These are phyloP conservation scores for Tachycineta bicolor DNA, from an alignment of 2,113 vertebrate genomes.

Conservation along the genomic window DNA sequence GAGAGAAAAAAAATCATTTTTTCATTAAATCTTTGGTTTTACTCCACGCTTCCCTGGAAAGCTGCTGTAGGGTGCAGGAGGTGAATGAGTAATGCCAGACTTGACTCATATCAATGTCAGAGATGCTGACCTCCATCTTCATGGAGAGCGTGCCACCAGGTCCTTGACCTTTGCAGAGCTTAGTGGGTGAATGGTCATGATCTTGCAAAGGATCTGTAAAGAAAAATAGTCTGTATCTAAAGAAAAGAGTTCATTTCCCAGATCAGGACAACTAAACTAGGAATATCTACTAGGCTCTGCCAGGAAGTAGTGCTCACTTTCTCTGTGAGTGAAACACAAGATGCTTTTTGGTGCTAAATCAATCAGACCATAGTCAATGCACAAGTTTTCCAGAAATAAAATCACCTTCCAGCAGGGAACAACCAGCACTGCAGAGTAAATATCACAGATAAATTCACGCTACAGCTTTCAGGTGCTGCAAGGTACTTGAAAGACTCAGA, in stretches of 20 bases:
- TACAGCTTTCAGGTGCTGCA: not conserved
- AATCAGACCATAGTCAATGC: not conserved
- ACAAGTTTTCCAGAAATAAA: not conserved
- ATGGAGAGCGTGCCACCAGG: rapidly evolving
- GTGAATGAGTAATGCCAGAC: not conserved
- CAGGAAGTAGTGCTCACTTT: not conserved
- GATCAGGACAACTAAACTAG: not conserved
- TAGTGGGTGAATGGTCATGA: not conserved
- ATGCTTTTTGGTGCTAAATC: not conserved
- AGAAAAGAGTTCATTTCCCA: not conserved
- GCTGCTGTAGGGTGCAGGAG: not conserved
- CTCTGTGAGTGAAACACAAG: not conserved
- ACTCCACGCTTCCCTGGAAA: not conserved
- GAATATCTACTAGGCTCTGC: not conserved
- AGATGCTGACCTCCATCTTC: not conserved
- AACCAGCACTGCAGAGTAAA: not conserved
- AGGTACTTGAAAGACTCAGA: not conserved
- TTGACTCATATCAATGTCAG: not conserved
- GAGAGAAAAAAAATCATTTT: not conserved
- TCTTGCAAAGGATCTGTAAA: not conserved
- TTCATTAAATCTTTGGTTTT: not conserved
- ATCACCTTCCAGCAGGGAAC: not conserved
- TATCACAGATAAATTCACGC: not conserved
- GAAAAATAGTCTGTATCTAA: not conserved
- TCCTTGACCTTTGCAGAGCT: not conserved